These are phyloP conservation scores for Cochlearius cochlearius DNA, from an alignment of 2,113 vertebrate genomes.

Conservation along the genomic window DNA sequence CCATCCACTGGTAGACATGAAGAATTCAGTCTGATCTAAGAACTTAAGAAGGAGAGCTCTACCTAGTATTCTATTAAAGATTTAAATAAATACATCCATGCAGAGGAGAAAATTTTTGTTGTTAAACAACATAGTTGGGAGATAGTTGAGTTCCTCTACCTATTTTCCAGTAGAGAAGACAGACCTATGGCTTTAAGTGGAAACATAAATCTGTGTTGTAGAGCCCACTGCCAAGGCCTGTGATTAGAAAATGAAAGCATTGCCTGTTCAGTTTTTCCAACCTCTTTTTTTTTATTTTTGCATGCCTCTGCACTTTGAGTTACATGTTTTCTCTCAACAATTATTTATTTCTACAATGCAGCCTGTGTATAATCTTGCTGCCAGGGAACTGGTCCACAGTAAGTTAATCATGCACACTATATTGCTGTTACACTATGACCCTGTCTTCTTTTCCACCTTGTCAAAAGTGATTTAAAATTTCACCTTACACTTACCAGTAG, in stretches of 20 bases:
- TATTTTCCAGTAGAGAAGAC: background rate
- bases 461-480: constrained; percentile 42
- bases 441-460: constrained; percentile 16
- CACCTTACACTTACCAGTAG: background rate
- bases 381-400: background rate
- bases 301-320: background rate
- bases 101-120: background rate
- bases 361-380: background rate
- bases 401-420: background rate
- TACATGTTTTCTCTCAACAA: background rate
- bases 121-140: background rate
- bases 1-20: background rate
- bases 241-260: background rate
- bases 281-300: background rate
- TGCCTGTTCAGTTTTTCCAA: background rate
- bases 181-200: background rate
- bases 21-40: background rate
- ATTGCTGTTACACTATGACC: background rate
- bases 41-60: background rate
- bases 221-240: background rate
- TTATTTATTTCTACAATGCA: background rate
- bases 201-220: background rate
- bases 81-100: background rate
- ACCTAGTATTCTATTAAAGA: background rate
- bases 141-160: background rate